Evolutionary conservation across 2,888 invertebrate genomes (phyloP), one percentile per base, ranked within the genome.

Genomic region (Cephus pulcher): DNA sequence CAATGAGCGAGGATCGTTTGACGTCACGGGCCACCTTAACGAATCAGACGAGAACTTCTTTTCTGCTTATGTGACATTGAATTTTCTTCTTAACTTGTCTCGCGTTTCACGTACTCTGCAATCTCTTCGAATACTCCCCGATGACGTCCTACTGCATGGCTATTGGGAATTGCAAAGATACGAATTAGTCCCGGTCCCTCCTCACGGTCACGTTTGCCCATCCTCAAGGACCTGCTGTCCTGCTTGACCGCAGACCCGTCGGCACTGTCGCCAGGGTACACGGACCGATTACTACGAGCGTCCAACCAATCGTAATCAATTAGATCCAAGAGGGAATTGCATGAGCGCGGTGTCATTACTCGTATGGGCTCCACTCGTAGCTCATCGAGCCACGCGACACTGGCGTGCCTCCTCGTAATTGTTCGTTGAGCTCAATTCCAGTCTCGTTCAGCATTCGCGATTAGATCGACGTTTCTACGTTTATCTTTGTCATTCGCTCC

Each of bases 341-440:
- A 77, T 77, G 76, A 78, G 79, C 80, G 80, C 81, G 78, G 79
- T 73, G 76, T 78, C 80, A 76, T 80, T 81, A 78, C 76, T 76
- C 76, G 71, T 78, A 70, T 78, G 78, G 79, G 75, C 78, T 80
- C 78, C 78, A 80, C 81, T 76, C 37, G 30, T 35, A 35, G 71
- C 37, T 34, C 30, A 40, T 71, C 76, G 71, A n/a, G 81, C 81
- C 81, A 81, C 83, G 82, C 82, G 82, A 83, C 84, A 79, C 75
- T 76, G 80, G 71, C 82, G 80, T 82, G 78, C 78, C 77, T 32
- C 81, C 75, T 82, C 81, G 81, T 84, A 87, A 87, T 88, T 85
- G 86, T 88, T 84, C 83, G 82, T 87, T 86, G 86, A 87, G 85
- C 85, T 85, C 84, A 83, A 88, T 87, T 88, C 82, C 81, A 82